Evolutionary conservation across 1,140 invertebrate genomes (phyloP), one percentile per base, ranked within the genome.

Genomic region (Drosophila sulfurigaster): DNA sequence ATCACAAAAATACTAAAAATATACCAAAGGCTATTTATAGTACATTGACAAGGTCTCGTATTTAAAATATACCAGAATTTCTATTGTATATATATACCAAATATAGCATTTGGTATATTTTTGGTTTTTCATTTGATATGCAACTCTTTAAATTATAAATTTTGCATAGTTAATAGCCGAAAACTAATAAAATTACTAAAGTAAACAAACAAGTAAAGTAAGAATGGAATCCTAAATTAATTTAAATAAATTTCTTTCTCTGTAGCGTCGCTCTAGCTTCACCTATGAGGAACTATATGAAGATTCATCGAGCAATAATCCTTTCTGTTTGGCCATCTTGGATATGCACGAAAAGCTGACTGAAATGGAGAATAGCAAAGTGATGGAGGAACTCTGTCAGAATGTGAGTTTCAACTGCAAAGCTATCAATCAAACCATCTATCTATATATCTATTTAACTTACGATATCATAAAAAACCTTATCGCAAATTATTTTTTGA

Each of bases 281-380:
- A 63, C 74, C 0, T 90, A 91, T 32, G 52, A 71, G 2, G 67
- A 82, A 0, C 75, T 87, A n/a, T 90, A 88, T 30, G 20, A 25
- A 0, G 59, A 79, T 8, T 7, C 54, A n/a, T 51, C 51, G 0
- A 67, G 43, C 1, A 30, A 20, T 0, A 91, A 91, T 70, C 90
- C 90, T 0, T 91, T 91, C 25, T 79, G 82, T 16, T 16, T 13
- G 3, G 78, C 68, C 5, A 74, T 91, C 1, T 45, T 48, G 25
- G 45, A 74, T 15, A 67, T 89, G 15, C 49, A 59, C 4, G 43
- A 60, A 0, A 56, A 56, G 20, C 4, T 60, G 6, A 51, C 7
- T 7, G n/a, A 35, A 11, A 45, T 67, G 16, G 43, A 71, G 6
- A 16, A 46, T 10, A 65, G 2, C 11, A 13, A 25, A 5, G 3